Percentiles rank a stretch among this genome's conserved stretches.
Conservation (phyloP, 2,888 invertebrate genomes). For the Heterodera filipjevi region DNA sequence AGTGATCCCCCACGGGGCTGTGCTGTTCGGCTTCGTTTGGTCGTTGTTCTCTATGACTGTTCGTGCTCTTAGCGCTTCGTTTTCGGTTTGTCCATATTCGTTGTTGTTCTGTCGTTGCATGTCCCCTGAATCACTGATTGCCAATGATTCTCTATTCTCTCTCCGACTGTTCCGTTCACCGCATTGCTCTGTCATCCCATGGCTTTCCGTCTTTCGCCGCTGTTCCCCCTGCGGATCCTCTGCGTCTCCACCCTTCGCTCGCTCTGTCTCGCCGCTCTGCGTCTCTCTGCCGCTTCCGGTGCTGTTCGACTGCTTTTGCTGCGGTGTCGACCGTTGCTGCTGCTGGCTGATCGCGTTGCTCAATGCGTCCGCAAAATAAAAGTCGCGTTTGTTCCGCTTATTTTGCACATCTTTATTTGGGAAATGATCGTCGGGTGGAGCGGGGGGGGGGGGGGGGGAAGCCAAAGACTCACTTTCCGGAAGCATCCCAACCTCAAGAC, state of each 20-base stretch:
- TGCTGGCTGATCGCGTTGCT: constrained; percentile 20
- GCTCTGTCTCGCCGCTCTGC: background rate
- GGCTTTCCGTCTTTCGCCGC: too few species aligned
- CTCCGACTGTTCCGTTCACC: too few species aligned
- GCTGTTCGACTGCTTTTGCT: background rate
- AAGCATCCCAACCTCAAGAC: constrained; percentile 62
- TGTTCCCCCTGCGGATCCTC: too few species aligned
- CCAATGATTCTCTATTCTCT: background rate
- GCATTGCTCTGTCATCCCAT: background rate
- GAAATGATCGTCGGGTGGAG: background rate
- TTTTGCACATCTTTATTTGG: constrained; percentile 55
- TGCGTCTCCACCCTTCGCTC: too few species aligned
- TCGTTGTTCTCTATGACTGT: background rate
- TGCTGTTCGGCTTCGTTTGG: background rate
- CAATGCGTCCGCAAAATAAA: constrained; percentile 26
- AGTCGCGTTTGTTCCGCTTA: constrained; percentile 52
- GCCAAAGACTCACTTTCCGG: constrained; percentile 56
- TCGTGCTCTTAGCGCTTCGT: background rate
- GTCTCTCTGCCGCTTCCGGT: background rate
- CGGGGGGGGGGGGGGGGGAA: background rate
- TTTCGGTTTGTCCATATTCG: background rate
- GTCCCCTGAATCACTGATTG: background rate
- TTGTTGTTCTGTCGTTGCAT: background rate
- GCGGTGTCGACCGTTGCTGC: constrained; percentile 2
- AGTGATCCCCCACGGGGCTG: background rate